A percentile compares a stretch with the other conserved stretches of the same genome.
Conservation (phyloP, 2,888 invertebrate species). For the Sphecodes monilicornis region DNA sequence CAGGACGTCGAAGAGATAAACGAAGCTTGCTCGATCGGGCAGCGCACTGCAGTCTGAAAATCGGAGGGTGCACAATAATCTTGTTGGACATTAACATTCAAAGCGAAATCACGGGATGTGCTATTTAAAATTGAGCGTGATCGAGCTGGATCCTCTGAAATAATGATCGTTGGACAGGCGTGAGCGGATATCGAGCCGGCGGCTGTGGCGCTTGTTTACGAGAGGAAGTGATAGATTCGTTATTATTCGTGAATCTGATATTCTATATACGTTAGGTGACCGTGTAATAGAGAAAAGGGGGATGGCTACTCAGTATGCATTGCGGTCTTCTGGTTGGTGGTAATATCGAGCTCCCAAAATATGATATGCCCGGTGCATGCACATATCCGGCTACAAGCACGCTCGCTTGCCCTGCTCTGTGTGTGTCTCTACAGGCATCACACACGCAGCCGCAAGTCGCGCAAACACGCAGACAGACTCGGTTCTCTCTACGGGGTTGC, state of each 20-base stretch:
- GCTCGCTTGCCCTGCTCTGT: neutral
- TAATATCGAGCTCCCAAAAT: slow-evolving; percentile 78
- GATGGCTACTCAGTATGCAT: slow-evolving; percentile 83
- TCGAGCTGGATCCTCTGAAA: neutral
- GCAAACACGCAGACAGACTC: neutral
- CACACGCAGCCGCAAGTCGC: neutral
- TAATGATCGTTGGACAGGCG: neutral
- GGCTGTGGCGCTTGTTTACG: slow-evolving; percentile 58
- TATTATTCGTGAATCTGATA: slow-evolving; percentile 77
- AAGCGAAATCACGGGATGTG: neutral
- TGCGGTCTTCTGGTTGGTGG: slow-evolving; percentile 79
- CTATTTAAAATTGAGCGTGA: slow-evolving; percentile 32
- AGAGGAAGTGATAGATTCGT: slow-evolving; percentile 77
- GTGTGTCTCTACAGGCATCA: neutral
- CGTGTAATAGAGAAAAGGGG: slow-evolving; percentile 80
- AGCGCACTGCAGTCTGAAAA: neutral
- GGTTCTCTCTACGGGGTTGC: neutral
- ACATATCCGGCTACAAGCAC: slow-evolving; percentile 34
- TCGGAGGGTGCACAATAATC: neutral
- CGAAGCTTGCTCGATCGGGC: neutral
- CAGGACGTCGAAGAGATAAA: neutral
- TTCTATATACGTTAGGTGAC: slow-evolving; percentile 78
- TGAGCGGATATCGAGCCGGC: slow-evolving; percentile 26
- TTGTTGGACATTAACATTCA: slow-evolving; percentile 47
- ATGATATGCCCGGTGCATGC: slow-evolving; percentile 75